phyloP scores from a whole-genome alignment of 2,113 vertebrate species.

The Neolamprologus brichardi region DNA sequence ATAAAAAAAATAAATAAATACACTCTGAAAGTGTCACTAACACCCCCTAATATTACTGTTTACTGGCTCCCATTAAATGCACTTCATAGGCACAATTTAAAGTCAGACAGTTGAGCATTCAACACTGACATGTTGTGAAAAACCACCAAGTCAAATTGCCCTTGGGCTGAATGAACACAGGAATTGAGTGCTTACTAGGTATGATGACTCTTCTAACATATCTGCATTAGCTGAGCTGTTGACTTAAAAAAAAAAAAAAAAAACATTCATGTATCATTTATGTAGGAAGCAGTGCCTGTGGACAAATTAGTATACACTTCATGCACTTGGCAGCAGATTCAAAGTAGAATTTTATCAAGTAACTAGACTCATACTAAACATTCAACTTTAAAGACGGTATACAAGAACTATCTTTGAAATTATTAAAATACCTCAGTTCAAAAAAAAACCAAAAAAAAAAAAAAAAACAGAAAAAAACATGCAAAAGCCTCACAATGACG shows the following conservation, averaged over 20 bases:
- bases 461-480: background rate
- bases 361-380: background rate
- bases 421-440: background rate
- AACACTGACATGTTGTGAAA: background rate
- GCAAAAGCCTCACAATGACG: conserved; percentile 2
- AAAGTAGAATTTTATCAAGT: background rate
- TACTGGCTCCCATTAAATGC: background rate
- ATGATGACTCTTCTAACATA: background rate
- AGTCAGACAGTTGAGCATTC: background rate
- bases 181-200: background rate
- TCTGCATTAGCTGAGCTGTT: background rate
- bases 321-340: background rate
- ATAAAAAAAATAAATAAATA: background rate
- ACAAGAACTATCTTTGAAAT: background rate
- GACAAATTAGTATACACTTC: background rate
- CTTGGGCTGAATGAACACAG: background rate
- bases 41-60: background rate
- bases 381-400: background rate
- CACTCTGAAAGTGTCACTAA: background rate
- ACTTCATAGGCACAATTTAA: background rate
- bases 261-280: background rate
- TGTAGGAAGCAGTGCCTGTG: background rate
- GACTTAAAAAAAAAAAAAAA: background rate
- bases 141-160: background rate
- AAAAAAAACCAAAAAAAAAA: background rate